Percentiles rank a stretch among this genome's conserved stretches.
These are phyloP conservation scores for Acropternis orthonyx DNA, from an alignment of 2,797 vertebrate species.

Conservation along the genomic window DNA sequence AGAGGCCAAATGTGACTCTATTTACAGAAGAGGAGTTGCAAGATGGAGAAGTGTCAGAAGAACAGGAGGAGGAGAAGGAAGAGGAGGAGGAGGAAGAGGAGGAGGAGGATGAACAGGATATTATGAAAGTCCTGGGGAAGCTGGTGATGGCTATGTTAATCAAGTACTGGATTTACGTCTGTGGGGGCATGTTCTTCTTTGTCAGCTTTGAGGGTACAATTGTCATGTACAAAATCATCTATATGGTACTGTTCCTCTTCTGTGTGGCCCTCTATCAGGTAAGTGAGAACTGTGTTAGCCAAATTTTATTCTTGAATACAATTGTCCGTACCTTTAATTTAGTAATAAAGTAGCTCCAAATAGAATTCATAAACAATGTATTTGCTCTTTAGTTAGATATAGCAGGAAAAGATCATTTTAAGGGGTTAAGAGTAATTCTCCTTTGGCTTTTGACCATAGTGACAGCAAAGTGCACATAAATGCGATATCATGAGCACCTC, in stretches of 20 bases:
- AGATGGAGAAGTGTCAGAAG: slow-evolving; percentile 77
- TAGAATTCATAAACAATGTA: background rate
- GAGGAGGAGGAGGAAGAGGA: slow-evolving; percentile 77
- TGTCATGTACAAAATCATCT: slow-evolving; percentile 99
- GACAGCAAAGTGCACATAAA: background rate
- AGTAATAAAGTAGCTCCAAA: background rate
- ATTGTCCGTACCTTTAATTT: background rate
- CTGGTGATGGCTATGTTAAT: slow-evolving; percentile 94
- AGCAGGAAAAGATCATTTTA: background rate
- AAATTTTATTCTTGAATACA: background rate
- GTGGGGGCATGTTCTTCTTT: slow-evolving; percentile 98
- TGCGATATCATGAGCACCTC: background rate
- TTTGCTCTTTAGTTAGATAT: background rate
- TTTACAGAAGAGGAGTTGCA: slow-evolving; percentile 75
- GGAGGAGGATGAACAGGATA: slow-evolving; percentile 83
- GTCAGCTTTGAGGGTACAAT: slow-evolving; percentile 97
- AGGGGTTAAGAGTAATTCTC: background rate
- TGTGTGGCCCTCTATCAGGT: slow-evolving; percentile 98
- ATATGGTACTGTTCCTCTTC: slow-evolving; percentile 98
- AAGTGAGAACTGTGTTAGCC: background rate
- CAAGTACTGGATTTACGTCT: slow-evolving; percentile 99
- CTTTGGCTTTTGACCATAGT: background rate
- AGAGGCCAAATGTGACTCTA: slow-evolving; percentile 17
- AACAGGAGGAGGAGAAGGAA: slow-evolving; percentile 75
- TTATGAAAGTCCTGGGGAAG: slow-evolving; percentile 93